Conservation (phyloP, 2,113 vertebrate genomes). For the Trogon melanurus region DNA sequence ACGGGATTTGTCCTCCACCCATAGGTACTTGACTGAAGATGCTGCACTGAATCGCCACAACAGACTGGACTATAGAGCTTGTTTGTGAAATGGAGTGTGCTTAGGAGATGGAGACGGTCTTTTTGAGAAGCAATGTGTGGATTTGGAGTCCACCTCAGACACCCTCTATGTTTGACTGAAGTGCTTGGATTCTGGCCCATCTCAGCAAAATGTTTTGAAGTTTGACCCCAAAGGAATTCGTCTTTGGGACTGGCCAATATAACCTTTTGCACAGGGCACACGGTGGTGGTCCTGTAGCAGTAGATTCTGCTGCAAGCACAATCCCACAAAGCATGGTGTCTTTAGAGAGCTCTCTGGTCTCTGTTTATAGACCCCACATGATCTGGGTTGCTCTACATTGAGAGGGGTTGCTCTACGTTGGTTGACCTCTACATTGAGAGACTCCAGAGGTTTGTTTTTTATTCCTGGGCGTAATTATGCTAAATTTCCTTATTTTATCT, state of each 20-base stretch:
- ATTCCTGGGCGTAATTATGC: neutral
- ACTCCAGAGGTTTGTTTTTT: neutral
- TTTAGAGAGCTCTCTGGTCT: neutral
- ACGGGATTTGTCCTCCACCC: neutral
- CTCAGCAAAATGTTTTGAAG: fast-evolving
- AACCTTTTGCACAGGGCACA: neutral
- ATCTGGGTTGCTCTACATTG: neutral
- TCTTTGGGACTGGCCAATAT: neutral
- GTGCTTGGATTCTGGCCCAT: neutral
- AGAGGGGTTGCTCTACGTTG: no score
- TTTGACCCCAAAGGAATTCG: neutral
- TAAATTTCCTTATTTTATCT: neutral
- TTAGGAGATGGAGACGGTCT: fast-evolving
- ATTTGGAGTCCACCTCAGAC: neutral
- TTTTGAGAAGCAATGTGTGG: neutral
- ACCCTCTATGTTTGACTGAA: neutral
- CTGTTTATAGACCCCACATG: neutral
- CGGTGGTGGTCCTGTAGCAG: no score
- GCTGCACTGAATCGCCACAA: neutral
- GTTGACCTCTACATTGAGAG: neutral
- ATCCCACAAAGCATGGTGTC: fast-evolving
- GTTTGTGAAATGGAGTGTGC: neutral
- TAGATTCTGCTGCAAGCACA: neutral
- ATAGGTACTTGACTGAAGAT: neutral
- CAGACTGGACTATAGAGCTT: neutral